Percentiles rank a stretch among this genome's conserved stretches.
Conservation (phyloP, 2,797 vertebrate species). For the Sus cebifrons region DNA sequence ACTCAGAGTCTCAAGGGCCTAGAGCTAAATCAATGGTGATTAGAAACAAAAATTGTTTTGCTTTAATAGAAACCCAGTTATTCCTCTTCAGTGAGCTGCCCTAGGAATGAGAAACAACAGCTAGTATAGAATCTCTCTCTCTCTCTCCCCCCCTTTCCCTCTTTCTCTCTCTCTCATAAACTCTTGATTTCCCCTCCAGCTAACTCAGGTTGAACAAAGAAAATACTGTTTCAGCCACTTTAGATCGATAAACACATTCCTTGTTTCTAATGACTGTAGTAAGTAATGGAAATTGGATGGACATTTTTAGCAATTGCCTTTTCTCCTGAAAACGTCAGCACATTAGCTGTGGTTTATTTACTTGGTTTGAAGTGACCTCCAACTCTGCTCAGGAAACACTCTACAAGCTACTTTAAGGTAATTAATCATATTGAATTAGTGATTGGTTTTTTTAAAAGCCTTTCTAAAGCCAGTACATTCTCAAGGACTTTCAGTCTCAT, state of each 20-base stretch:
- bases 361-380: constrained; percentile 79
- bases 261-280: constrained; percentile 76
- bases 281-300: constrained; percentile 77
- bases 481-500: constrained; percentile 74
- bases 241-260: constrained; percentile 67
- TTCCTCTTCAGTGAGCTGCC: not conserved
- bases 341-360: constrained; percentile 82
- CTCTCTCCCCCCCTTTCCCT: accelerated
- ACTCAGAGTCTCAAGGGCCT: not conserved
- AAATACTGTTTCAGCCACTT: constrained; percentile 63
- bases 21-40: not conserved
- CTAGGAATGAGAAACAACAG: not conserved
- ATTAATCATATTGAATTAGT: constrained; percentile 79
- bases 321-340: constrained; percentile 76
- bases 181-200: constrained; percentile 57
- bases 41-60: not conserved
- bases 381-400: constrained; percentile 72
- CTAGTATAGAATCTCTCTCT: not conserved
- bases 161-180: not conserved
- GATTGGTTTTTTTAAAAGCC: constrained; percentile 82
- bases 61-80: constrained; percentile 1
- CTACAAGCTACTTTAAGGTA: constrained; percentile 82
- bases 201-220: constrained; percentile 69
- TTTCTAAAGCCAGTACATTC: constrained; percentile 62
- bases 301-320: constrained; percentile 79